A percentile compares a stretch with the other conserved stretches of the same genome.
Evolutionary conservation across 1,140 invertebrate species (phyloP).

Genomic region (Zaprionus nigranus): DNA sequence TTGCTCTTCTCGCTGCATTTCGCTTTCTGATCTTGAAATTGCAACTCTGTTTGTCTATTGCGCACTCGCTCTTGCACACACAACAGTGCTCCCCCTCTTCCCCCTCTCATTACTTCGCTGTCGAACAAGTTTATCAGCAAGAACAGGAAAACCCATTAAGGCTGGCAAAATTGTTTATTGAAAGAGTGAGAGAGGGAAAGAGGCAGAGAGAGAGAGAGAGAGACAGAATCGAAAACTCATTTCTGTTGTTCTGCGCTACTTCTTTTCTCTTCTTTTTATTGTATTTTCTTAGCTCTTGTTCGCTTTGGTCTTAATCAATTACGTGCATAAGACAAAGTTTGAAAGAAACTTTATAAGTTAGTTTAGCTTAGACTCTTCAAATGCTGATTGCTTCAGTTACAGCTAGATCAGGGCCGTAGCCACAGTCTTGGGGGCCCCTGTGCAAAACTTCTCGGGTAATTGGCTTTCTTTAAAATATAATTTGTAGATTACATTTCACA

Average conservation of each 20-base stretch:
- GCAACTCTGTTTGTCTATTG: slow-evolving; percentile 44
- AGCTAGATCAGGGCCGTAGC: neutral
- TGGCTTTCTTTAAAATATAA: no score
- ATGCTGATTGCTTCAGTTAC: neutral
- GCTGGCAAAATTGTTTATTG: slow-evolving; percentile 74
- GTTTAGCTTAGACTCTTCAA: neutral
- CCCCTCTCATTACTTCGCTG: slow-evolving; percentile 20
- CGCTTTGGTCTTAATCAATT: slow-evolving; percentile 33
- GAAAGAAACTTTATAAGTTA: neutral
- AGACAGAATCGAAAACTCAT: slow-evolving; percentile 49
- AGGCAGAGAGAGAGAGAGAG: slow-evolving; percentile 23
- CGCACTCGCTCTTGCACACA: slow-evolving; percentile 1
- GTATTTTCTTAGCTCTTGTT: slow-evolving; percentile 9
- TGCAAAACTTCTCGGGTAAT: no score
- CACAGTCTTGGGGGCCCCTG: no score
- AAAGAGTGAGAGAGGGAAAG: slow-evolving; percentile 30
- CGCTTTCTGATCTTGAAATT: slow-evolving; percentile 81
- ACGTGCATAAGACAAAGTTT: neutral
- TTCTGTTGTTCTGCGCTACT: neutral
- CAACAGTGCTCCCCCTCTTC: slow-evolving; percentile 20
- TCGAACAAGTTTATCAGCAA: slow-evolving; percentile 71
- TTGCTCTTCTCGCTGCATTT: slow-evolving; percentile 52
- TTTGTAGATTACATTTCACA: no score
- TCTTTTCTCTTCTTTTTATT: slow-evolving; percentile 7
- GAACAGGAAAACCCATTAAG: slow-evolving; percentile 74